A percentile compares a stretch with the other conserved stretches of the same genome.
Evolutionary conservation across 2,797 vertebrate species (phyloP).

Genomic region (Otolemur crassicaudatus): DNA sequence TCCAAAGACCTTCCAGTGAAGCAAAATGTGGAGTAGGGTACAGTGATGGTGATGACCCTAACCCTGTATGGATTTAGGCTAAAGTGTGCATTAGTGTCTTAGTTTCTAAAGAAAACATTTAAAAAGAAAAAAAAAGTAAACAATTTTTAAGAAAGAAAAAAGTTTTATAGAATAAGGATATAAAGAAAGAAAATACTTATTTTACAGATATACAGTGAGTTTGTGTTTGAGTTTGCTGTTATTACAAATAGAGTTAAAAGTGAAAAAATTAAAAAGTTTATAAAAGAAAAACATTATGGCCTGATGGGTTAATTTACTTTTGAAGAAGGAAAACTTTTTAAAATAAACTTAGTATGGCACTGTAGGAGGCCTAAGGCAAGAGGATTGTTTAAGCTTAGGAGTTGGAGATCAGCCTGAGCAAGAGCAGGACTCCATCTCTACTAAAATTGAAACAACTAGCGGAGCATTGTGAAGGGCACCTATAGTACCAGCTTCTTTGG

Average conservation of each 20-base stretch:
- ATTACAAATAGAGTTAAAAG: neutral
- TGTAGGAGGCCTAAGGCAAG: no score
- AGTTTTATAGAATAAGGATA: neutral
- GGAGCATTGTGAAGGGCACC: no score
- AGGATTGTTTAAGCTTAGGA: no score
- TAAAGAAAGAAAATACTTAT: neutral
- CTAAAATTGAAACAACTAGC: no score
- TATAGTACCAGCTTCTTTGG: no score
- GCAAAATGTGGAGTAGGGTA: neutral
- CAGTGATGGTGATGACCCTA: neutral
- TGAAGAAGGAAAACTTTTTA: neutral
- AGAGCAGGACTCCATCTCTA: no score
- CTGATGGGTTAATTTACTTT: neutral
- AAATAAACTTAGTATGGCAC: neutral
- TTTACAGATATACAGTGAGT: neutral
- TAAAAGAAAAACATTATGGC: neutral
- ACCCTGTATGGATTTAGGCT: neutral
- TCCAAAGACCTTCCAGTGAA: neutral
- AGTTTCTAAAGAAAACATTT: neutral
- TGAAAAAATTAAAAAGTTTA: neutral
- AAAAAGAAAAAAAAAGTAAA: neutral
- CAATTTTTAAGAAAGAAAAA: neutral
- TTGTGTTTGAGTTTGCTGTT: neutral
- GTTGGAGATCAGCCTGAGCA: no score
- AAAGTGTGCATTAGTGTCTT: neutral